phyloP scores from a whole-genome alignment of 2,797 vertebrate genomes.

The Pangasius sanitwongsei region DNA sequence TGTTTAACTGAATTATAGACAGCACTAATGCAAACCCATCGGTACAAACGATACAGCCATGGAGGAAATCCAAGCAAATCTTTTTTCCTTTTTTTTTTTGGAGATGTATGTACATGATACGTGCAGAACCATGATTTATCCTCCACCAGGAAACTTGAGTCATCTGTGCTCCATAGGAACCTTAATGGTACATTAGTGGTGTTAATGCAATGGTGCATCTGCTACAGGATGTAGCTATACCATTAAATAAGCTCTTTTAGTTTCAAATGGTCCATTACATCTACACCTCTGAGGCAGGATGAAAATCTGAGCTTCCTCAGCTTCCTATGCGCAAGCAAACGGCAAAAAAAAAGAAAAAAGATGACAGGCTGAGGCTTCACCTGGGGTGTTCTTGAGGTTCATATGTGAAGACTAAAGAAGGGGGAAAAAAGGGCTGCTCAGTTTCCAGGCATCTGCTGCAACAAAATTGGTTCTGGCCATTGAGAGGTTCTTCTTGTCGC shows the following conservation, averaged over 20 bases:
- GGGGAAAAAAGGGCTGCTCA: neutral
- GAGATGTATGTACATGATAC: neutral
- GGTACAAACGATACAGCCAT: neutral
- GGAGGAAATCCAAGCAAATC: neutral
- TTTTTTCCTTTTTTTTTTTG: neutral
- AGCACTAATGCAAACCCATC: neutral
- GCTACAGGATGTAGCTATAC: neutral
- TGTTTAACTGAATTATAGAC: neutral
- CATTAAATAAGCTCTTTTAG: constrained; percentile 32
- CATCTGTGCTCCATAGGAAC: constrained; percentile 8
- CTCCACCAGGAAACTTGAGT: constrained; percentile 2
- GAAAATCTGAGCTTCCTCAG: constrained; percentile 11
- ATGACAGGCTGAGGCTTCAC: neutral
- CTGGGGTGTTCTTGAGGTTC: neutral
- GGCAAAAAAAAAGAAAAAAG: neutral
- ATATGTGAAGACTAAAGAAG: neutral
- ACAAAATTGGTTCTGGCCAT: neutral
- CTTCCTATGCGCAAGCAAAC: neutral
- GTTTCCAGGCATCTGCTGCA: neutral
- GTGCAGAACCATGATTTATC: neutral
- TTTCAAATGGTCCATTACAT: constrained; percentile 23
- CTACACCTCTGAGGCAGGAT: neutral
- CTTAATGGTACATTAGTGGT: constrained; percentile 34
- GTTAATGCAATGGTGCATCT: constrained; percentile 18
- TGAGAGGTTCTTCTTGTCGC: neutral